Evolutionary conservation across 2,113 vertebrate genomes (phyloP), one percentile per base, ranked within the genome.

Genomic region (Hemiscyllium ocellatum): DNA sequence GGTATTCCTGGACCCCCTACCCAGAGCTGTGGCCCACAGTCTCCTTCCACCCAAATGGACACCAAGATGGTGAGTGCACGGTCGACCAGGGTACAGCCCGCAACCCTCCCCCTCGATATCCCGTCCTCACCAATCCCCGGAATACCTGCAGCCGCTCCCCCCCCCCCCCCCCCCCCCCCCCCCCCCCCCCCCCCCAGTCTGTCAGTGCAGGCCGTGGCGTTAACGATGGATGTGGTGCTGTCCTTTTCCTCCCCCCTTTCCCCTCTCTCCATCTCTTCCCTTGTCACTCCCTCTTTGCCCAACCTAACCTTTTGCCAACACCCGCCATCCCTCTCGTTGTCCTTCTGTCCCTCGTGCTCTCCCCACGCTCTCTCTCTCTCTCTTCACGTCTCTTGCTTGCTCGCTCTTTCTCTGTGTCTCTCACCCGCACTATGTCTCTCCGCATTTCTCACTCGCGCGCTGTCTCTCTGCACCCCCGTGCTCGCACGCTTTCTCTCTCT

Each of bases 1-100:
- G 99, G 99, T 76, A 99, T 99, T 96, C 99, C 99, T 50, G 99
- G 99, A 85, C 99, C 99, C 65, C 98, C 99, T 96, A 96, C 98
- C 96, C 98, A 98, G 96, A 98, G 97, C 97, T 98, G 98, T 97
- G 98, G 98, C 2, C 98, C 99, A 37, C 97, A 98, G 95, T 99
- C 99, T 19, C 99, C 99, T 0, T 98, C 99, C 10, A 98, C 98
- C 91, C 98, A 98, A 97, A 98, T 98, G 0, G 99, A 99, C 97
- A 98, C 99, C 97, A 99, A 99, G 97, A 98, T 99, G 99, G 99
- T 99, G 96, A 98, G 98, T 96, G 42, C 42, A 47, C 42, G 0
- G 42, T 47, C 42, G 42, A 1, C 42, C 42, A 47, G 42, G 42
- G 96, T 95, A 87, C 50, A 96, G 95, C 94, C 5, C 96, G 96